Base-by-base conservation (phyloP, 2,888 invertebrate species). In the Trichogramma evanescens region DNA sequence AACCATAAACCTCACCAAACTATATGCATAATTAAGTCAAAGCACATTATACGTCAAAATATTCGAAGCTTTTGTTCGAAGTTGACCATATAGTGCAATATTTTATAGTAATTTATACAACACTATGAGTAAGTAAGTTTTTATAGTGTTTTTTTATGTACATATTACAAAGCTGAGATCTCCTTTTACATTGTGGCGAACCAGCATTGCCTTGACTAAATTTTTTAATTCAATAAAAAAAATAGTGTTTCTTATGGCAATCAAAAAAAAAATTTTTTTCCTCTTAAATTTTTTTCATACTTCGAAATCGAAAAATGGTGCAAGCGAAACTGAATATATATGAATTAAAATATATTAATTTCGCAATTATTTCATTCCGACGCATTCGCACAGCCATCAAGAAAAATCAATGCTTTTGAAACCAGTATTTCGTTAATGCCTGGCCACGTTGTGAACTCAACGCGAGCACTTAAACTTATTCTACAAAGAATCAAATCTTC, bases 1-100 rank as follows among this genome's bases (percentile, higher is more conserved):
- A 68, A 68, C 62, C 59, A 62, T 67, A 67, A 67, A 67, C 67
- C 67, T 64, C 63, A 68, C 65, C 68, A 68, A 54, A 51, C 61
- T 63, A 61, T 51, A 59, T 54, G n/a, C 10, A 45, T 45, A 45
- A 9, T 9, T 45, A 26, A 26, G 26, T 26, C 26, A 26, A 26
- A 26, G 26, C 26, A 26, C 26, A 26, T 26, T 26, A 26, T 2
- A 2, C 26, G 26, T 26, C 26, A 26, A 26, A 26, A 26, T 2
- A 26, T 1, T 26, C 26, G 26, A 26, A 26, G 26, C 26, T 26
- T 26, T 26, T 26, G 26, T 26, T 26, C 26, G 26, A 26, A 26
- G 26, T 26, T 26, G 26, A 26, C 26, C 26, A 26, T 26, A 26
- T 26, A 26, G 26, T 26, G 26, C 26, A 50, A 50, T 58, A 54